Percentiles rank a stretch among this genome's conserved stretches.
phyloP scores from a whole-genome alignment of 2,888 invertebrate genomes.

The Petrolisthes cinctipes region DNA sequence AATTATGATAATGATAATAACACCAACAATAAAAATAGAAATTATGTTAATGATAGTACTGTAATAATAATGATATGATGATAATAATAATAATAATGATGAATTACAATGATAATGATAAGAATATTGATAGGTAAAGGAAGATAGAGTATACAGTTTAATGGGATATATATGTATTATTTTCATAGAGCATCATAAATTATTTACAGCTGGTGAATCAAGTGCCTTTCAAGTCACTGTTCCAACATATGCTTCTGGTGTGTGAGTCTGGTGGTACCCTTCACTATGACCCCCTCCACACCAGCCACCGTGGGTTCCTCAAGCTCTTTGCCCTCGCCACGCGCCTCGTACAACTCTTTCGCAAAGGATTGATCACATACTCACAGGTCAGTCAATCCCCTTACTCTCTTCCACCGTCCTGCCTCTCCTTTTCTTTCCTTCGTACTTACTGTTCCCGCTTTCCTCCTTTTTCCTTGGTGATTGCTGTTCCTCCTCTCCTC shows the following conservation, averaged over 20 bases:
- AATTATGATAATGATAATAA: too few species aligned
- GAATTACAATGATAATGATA: not conserved
- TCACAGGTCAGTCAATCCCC: constrained; percentile 73
- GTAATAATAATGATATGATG: not conserved
- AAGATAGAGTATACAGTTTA: not conserved
- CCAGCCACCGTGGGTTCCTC: constrained; percentile 77
- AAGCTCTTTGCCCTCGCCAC: constrained; percentile 80
- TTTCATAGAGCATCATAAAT: not conserved
- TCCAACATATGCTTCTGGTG: constrained; percentile 72
- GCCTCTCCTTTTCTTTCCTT: too few species aligned
- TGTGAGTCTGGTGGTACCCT: constrained; percentile 68
- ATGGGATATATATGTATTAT: not conserved
- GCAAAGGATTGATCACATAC: constrained; percentile 74
- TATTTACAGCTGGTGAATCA: constrained; percentile 72
- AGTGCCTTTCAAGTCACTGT: constrained; percentile 73
- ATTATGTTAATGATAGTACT: too few species aligned
- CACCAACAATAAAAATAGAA: too few species aligned
- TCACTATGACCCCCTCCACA: constrained; percentile 72
- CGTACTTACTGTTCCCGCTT: too few species aligned
- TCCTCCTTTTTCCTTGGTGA: too few species aligned
- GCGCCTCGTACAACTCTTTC: constrained; percentile 66
- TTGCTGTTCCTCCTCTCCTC: too few species aligned
- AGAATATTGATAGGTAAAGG: not conserved
- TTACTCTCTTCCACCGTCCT: too few species aligned
- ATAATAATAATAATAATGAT: not conserved